Evolutionary conservation across 92 coral and sea anemone genomes (phyloP).

Genomic region (Zoanthus sociatus): DNA sequence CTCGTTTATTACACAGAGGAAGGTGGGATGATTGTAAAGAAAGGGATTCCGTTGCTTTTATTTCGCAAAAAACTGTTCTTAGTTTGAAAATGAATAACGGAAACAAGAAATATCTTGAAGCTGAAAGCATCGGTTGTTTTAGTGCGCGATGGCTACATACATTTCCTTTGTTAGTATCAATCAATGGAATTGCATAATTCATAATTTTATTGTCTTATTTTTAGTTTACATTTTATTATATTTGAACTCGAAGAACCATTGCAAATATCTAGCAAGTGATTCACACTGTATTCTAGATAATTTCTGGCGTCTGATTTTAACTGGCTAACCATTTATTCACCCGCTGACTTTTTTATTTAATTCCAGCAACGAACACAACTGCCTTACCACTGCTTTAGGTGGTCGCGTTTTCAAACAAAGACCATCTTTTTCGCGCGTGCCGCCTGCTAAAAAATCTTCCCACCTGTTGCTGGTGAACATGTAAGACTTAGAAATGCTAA

Average conservation of each 20-base stretch:
- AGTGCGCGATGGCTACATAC: constrained; percentile 16
- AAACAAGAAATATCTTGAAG: neutral
- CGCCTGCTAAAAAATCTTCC: neutral
- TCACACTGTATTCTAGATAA: constrained; percentile 38
- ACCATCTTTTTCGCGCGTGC: constrained; percentile 29
- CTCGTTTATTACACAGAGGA: neutral
- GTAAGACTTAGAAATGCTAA: constrained; percentile 43
- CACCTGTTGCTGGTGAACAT: constrained; percentile 40
- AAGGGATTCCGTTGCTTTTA: neutral
- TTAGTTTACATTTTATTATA: neutral
- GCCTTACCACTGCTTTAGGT: neutral
- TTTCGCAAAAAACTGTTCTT: constrained; percentile 16
- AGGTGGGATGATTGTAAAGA: neutral
- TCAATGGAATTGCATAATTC: constrained; percentile 67
- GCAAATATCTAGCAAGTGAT: neutral
- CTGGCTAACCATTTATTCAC: constrained; percentile 15
- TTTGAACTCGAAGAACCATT: neutral
- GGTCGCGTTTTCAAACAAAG: constrained; percentile 43
- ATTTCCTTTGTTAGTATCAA: constrained; percentile 34
- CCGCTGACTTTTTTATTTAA: constrained; percentile 10
- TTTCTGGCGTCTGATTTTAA: constrained; percentile 37
- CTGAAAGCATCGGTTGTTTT: constrained; percentile 36
- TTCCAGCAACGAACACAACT: neutral
- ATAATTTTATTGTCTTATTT: constrained; percentile 25
- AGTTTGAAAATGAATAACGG: neutral